Evolutionary conservation across 1,140 invertebrate genomes (phyloP), one percentile per base, ranked within the genome.

Genomic region (Acromyrmex charruanus): DNA sequence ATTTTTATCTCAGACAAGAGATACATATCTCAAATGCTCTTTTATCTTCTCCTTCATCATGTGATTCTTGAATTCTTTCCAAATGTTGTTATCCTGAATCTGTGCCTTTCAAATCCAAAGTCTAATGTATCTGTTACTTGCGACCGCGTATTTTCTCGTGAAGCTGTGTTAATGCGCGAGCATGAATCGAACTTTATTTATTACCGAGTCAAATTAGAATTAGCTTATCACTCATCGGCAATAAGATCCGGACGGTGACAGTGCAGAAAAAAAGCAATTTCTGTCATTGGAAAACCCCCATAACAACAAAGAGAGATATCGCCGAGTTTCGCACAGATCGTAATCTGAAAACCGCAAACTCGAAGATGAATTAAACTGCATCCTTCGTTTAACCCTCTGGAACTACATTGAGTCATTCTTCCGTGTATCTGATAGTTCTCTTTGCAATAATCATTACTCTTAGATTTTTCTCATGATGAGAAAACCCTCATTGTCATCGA

Each of bases 231-330:
- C 4, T 63, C 39, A 49, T 63, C 39, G 21, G 10, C 16, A 77
- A 77, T 63, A 61, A 35, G 75, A 77, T 77, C 75, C 39, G 18
- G 16, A 39, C 21, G 5, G 21, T 77, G 74, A 77, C 74, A 12
- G 16, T 9, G 58, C 75, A 63, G n/a, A 61, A 77, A 77, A 77
- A 44, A 1, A 6, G 21, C 14, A 49, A 61, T 77, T 63, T 35
- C 9, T 44, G 7, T 39, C 16, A 5, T 7, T 77, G 75, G 35
- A 21, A 77, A 63, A 63, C 49, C 39, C 39, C 58, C 39, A 61
- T 63, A 49, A 28, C 16, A 16, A 39, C 51, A 44, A 44, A 10
- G 12, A n/a, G 55, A 12, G 14, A 58, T 59, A 18, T 39, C 31
- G n/a, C n/a, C 31, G 28, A 5, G 28, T 4, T 25, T 44, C 16